phyloP scores from a whole-genome alignment of 2,113 vertebrate genomes.

The Heterochromis multidens region DNA sequence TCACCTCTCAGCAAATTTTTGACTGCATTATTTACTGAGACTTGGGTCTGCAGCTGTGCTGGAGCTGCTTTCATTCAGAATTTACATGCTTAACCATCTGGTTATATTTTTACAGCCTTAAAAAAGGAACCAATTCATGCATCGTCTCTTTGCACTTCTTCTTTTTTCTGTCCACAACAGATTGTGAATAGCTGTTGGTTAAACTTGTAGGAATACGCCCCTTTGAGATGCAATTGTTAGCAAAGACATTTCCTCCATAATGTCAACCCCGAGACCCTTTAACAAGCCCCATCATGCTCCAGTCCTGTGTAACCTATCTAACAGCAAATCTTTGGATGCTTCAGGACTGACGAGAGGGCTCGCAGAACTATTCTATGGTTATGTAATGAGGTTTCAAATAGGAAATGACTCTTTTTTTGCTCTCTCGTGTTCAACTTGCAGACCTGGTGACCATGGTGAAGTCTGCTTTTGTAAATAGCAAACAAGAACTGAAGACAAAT shows the following conservation, averaged over 20 bases:
- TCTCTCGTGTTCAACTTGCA: conserved; percentile 2
- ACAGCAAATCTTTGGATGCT: conserved; percentile 13
- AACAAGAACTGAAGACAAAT: conserved; percentile 42
- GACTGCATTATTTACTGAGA: background rate
- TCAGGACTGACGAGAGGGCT: background rate
- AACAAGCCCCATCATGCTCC: conserved; percentile 14
- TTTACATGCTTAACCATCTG: background rate
- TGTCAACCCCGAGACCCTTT: conserved; percentile 3
- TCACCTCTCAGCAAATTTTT: background rate
- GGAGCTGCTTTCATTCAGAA: conserved; percentile 14
- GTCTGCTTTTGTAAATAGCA: conserved; percentile 48
- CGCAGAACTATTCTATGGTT: conserved; percentile 38
- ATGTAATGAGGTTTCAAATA: conserved; percentile 58
- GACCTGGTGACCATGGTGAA: conserved; percentile 60
- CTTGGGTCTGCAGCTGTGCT: background rate
- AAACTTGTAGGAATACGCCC: background rate
- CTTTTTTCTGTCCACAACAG: conserved; percentile 2
- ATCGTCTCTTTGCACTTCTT: conserved; percentile 15
- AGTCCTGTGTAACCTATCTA: conserved; percentile 7
- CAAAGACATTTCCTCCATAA: background rate
- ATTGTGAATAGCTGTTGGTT: conserved; percentile 6
- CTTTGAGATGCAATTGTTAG: background rate
- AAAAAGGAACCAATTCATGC: conserved; percentile 23
- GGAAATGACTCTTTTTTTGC: conserved; percentile 46
- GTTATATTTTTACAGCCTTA: conserved; percentile 9